Evolutionary conservation across 2,888 invertebrate species (phyloP), one percentile per base, ranked within the genome.

Genomic region (Spicauda simplicius): DNA sequence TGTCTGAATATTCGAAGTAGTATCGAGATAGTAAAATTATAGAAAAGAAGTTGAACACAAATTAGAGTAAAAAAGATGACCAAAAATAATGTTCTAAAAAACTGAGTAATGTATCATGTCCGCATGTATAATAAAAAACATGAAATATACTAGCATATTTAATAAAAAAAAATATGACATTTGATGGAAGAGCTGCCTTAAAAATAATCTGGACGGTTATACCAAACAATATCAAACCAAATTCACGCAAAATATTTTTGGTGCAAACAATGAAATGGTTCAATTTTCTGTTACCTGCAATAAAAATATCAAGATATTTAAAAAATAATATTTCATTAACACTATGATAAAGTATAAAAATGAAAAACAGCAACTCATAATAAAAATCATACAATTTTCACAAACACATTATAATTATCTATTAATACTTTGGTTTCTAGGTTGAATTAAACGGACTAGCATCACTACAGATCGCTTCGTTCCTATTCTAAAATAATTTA

Each of bases 401-500:
- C 45, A n/a, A 45, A 45, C n/a, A 45, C 0, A 45, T 45, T 2
- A 45, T 45, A 3, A 45, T 45, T 6, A 45, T 45, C 45, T 7
- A 14, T 33, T 56, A 55, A 63, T 64, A 33, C 56, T 64, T 55
- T 48, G 64, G 56, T 41, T 37, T 57, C 30, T 37, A 68, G 53
- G 65, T 65, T 62, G 45, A 64, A 53, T 55, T 55, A 56, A 54
- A 69, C 57, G 50, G 60, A 64, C 64, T 70, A 66, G 65, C 58
- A 59, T 64, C 64, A 57, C 50, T 57, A 64, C 52, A 57, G 50
- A 57, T 64, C 50, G 16, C 52, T 52, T 50, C 18, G 52, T 19
- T 4, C 37, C 19, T 58, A 64, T 18, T 11, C 64, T 64, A 64
- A 52, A 52, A 64, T 52, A 58, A 64, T 64, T 58, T 64, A 58